Conservation (phyloP, 2,113 vertebrate genomes). For the Zootoca vivipara region DNA sequence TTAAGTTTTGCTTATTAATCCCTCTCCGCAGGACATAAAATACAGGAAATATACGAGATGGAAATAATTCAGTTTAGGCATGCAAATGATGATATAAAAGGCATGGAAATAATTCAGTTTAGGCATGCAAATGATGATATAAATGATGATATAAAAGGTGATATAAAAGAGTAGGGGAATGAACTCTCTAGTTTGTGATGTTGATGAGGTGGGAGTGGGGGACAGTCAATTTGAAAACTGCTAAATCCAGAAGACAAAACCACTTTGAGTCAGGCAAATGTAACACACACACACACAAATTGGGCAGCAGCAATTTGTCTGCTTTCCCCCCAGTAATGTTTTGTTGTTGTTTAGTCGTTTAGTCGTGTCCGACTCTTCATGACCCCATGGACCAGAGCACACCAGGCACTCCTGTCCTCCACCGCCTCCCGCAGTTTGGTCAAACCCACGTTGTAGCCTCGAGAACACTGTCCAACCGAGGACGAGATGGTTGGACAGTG, state of each 20-base stretch:
- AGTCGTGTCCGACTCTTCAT: no score
- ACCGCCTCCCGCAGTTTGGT: no score
- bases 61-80: constrained; percentile 14
- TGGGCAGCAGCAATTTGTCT: background rate
- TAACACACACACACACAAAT: background rate
- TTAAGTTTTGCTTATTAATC: constrained; percentile 49
- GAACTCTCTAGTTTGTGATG: rapidly evolving
- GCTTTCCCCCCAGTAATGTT: background rate
- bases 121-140: background rate
- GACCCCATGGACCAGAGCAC: no score
- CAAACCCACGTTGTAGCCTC: no score
- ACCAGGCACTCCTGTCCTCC: no score
- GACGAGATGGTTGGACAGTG: no score
- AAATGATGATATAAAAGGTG: no score
- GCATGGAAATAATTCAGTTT: constrained; percentile 13
- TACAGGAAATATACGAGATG: background rate
- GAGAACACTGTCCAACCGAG: no score
- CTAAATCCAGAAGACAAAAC: background rate
- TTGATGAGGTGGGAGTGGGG: rapidly evolving
- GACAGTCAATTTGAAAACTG: background rate
- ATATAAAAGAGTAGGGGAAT: background rate
- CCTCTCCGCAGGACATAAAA: constrained; percentile 22
- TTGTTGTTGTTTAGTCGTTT: no score
- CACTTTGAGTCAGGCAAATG: background rate
- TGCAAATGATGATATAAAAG: no score